Conservation (phyloP, 1,140 invertebrate genomes). For the Heliconius eleuchia region DNA sequence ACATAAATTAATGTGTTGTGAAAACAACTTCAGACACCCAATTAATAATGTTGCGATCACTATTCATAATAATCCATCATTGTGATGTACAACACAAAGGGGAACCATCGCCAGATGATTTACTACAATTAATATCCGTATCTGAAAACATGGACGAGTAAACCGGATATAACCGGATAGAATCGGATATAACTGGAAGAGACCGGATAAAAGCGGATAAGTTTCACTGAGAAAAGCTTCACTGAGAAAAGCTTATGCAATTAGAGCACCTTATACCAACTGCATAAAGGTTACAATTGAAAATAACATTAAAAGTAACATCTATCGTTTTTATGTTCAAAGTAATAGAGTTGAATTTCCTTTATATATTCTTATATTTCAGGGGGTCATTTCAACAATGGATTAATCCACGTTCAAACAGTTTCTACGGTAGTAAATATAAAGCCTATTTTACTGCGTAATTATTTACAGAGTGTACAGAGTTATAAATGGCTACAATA, state of each 20-base stretch:
- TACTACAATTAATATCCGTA: slow-evolving; percentile 14
- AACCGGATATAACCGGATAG: slow-evolving; percentile 14
- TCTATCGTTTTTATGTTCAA: neutral
- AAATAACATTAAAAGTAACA: neutral
- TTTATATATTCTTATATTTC: neutral
- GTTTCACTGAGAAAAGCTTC: neutral
- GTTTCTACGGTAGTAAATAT: slow-evolving; percentile 13
- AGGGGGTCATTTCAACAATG: slow-evolving; percentile 13
- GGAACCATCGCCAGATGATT: neutral
- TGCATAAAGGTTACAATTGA: slow-evolving; percentile 5
- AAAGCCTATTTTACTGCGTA: slow-evolving; percentile 18
- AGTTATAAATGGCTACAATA: slow-evolving; percentile 3
- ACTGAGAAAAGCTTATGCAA: neutral
- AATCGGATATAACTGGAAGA: slow-evolving; percentile 22
- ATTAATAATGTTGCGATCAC: neutral
- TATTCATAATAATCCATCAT: slow-evolving; percentile 10
- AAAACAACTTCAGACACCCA: neutral
- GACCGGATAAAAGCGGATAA: slow-evolving; percentile 17
- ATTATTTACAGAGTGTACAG: slow-evolving; percentile 17
- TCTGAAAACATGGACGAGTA: slow-evolving; percentile 3
- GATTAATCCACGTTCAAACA: slow-evolving; percentile 12
- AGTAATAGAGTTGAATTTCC: slow-evolving; percentile 12
- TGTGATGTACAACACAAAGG: neutral
- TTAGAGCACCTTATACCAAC: slow-evolving; percentile 1
- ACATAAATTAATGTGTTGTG: neutral